Conservation (phyloP, 2,113 vertebrate genomes). For the Eptesicus fuscus region DNA sequence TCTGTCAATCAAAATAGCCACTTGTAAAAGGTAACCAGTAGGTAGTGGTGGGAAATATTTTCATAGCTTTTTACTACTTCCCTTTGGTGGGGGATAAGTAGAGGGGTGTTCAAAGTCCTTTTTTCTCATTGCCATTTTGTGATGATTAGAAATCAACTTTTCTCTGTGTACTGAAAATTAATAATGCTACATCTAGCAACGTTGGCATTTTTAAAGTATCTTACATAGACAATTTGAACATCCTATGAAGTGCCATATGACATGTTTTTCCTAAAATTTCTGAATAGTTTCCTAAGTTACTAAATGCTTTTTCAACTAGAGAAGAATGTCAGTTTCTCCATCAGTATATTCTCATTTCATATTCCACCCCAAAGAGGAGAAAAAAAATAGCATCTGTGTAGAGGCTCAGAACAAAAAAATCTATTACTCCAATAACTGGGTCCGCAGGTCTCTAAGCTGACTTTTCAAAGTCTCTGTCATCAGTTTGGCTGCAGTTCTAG, state of each 20-base stretch:
- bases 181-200: background rate
- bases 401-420: constrained; percentile 31
- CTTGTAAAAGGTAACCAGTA: background rate
- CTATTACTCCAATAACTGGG: constrained; percentile 38
- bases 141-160: background rate
- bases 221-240: background rate
- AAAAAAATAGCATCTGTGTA: background rate
- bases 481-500: constrained; percentile 28
- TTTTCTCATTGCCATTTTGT: background rate
- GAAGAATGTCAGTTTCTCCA: constrained; percentile 23
- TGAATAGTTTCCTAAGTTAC: background rate
- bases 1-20: background rate
- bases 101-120: background rate
- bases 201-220: background rate
- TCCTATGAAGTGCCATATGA: background rate
- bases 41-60: background rate
- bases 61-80: background rate
- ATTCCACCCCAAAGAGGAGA: background rate
- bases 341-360: constrained; percentile 13
- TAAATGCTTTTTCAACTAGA: constrained; percentile 1
- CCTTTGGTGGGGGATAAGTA: background rate
- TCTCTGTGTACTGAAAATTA: background rate
- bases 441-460: constrained; percentile 26
- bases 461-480: constrained; percentile 44
- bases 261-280: background rate